Evolutionary conservation across 2,113 vertebrate genomes (phyloP).

Genomic region (Chiloscyllium plagiosum): DNA sequence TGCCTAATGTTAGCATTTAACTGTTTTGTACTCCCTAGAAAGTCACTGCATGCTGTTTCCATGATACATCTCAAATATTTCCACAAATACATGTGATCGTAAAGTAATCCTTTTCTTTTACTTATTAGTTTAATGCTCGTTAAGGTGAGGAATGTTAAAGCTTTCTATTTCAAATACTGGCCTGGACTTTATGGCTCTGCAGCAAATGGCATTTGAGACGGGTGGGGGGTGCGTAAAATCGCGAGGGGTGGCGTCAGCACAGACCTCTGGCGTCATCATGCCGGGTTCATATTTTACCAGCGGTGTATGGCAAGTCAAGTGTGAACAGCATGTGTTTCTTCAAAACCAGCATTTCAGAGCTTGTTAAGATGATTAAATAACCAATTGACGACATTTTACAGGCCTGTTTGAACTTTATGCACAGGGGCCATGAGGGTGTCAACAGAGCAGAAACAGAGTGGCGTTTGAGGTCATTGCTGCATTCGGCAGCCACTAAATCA

Average conservation of each 20-base stretch:
- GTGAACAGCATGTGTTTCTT: neutral
- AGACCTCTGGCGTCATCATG: neutral
- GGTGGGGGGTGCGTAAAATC: neutral
- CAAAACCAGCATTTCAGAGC: neutral
- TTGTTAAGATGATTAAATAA: neutral
- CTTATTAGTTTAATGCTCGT: neutral
- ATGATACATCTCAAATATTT: neutral
- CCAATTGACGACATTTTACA: neutral
- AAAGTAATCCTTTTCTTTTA: neutral
- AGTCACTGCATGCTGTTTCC: neutral
- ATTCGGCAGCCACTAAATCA: neutral
- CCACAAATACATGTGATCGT: neutral
- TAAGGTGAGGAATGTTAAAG: neutral
- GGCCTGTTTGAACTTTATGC: neutral
- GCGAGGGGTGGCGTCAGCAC: too few species aligned
- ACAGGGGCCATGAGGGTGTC: neutral
- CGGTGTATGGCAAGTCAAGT: neutral
- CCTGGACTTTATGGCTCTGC: neutral
- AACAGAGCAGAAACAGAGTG: neutral
- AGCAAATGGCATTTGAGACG: neutral
- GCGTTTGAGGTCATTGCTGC: too few species aligned
- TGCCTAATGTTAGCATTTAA: neutral
- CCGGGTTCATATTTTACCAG: neutral
- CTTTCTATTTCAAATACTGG: neutral
- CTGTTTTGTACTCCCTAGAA: neutral